These are phyloP conservation scores for Pelodiscus sinensis DNA, from an alignment of 2,113 vertebrate species.

Conservation along the genomic window DNA sequence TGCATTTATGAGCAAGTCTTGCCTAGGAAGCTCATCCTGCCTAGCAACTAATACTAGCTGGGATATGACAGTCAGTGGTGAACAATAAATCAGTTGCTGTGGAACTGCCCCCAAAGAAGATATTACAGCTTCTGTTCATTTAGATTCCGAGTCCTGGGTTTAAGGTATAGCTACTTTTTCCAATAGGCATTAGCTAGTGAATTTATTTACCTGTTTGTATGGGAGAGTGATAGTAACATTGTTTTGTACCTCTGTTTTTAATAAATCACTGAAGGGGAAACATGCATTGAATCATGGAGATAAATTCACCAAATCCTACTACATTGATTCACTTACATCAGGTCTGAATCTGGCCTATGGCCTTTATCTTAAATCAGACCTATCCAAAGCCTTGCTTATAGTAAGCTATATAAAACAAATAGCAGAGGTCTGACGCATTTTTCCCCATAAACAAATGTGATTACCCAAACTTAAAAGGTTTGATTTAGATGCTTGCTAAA, in stretches of 20 bases:
- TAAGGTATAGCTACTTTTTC: conserved; percentile 53
- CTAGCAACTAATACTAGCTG: conserved; percentile 46
- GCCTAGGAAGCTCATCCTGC: conserved; percentile 18
- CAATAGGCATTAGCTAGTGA: not conserved
- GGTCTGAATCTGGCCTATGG: not conserved
- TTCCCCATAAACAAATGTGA: not conserved
- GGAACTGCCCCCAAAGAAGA: not conserved
- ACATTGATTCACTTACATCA: not conserved
- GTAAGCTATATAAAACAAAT: not conserved
- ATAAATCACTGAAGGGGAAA: not conserved
- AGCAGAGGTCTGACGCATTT: not conserved
- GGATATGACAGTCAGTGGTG: not conserved
- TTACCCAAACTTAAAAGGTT: not conserved
- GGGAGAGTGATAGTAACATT: not conserved
- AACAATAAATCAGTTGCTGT: not conserved
- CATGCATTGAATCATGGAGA: not conserved
- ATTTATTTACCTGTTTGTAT: not conserved
- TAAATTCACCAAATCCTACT: not conserved
- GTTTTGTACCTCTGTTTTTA: not conserved
- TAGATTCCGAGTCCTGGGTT: conserved; percentile 5
- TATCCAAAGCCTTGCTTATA: not conserved
- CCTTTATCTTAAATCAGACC: not conserved
- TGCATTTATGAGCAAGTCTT: conserved; percentile 44
- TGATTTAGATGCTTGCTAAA: not conserved
- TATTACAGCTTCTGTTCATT: not conserved